A percentile compares a stretch with the other conserved stretches of the same genome.
phyloP scores from a whole-genome alignment of 2,797 vertebrate species.

The Pangasius larnaudii region DNA sequence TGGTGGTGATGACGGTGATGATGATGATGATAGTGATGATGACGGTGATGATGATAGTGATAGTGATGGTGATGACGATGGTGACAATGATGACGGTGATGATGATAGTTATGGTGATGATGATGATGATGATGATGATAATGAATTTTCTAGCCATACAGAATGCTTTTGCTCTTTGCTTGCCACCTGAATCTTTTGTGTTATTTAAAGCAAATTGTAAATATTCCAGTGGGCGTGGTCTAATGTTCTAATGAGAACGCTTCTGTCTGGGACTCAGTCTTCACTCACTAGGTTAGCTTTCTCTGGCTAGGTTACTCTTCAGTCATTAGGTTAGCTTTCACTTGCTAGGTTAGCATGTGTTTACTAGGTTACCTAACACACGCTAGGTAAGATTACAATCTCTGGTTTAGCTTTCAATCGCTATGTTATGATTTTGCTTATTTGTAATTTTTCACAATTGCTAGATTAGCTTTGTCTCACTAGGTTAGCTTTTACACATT shows the following conservation, averaged over 20 bases:
- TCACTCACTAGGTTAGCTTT: neutral
- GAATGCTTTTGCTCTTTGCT: neutral
- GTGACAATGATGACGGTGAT: no score
- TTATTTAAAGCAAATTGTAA: neutral
- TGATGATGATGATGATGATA: neutral
- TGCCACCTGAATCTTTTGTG: neutral
- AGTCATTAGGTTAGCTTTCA: neutral
- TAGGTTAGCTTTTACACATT: neutral
- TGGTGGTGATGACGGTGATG: no score
- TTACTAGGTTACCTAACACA: neutral
- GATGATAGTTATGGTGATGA: neutral
- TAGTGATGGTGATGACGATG: no score
- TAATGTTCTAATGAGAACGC: neutral
- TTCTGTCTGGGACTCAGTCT: neutral
- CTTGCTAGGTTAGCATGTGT: neutral
- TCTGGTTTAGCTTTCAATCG: neutral
- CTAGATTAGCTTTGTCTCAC: no score
- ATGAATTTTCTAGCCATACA: neutral
- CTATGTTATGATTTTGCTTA: neutral
- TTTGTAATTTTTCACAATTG: no score
- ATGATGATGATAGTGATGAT: no score
- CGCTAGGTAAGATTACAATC: neutral
- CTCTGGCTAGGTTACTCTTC: neutral
- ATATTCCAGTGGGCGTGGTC: neutral
- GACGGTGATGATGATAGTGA: no score